A percentile compares a stretch with the other conserved stretches of the same genome.
phyloP scores from a whole-genome alignment of 2,888 invertebrate genomes.

The Trichogramma evanescens region DNA sequence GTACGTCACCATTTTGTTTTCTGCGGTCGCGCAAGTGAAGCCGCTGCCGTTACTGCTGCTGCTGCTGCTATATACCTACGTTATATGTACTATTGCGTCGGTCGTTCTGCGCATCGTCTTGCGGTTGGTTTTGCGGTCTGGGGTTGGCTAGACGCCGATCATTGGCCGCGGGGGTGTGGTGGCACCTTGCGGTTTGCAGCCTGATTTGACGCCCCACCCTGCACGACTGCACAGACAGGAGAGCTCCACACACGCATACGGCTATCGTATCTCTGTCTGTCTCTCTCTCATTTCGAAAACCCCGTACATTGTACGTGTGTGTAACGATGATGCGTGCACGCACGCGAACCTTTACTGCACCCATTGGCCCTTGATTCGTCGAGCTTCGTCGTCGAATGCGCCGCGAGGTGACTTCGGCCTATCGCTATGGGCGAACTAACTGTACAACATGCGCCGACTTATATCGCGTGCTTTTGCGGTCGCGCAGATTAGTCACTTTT shows the following conservation, averaged over 20 bases:
- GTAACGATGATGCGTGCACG: no score
- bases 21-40: conserved; percentile 35
- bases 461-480: no score
- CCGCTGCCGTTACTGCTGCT: conserved; percentile 28
- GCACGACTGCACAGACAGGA: conserved; percentile 15
- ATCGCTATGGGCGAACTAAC: no score
- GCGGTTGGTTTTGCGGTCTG: conserved; percentile 48
- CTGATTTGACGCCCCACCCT: conserved; percentile 36
- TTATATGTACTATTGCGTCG: conserved; percentile 28
- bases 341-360: no score
- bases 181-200: conserved; percentile 44
- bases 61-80: conserved; percentile 24
- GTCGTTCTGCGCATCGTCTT: conserved; percentile 47
- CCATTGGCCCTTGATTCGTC: no score
- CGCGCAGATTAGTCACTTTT: no score
- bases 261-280: background rate
- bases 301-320: background rate
- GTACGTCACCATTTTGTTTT: conserved; percentile 44
- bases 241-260: conserved; percentile 17
- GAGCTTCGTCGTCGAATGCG: no score
- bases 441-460: no score
- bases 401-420: no score
- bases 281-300: background rate
- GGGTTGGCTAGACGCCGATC: conserved; percentile 46
- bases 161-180: conserved; percentile 44